phyloP scores from a whole-genome alignment of 2,113 vertebrate species.

The Chionis minor region DNA sequence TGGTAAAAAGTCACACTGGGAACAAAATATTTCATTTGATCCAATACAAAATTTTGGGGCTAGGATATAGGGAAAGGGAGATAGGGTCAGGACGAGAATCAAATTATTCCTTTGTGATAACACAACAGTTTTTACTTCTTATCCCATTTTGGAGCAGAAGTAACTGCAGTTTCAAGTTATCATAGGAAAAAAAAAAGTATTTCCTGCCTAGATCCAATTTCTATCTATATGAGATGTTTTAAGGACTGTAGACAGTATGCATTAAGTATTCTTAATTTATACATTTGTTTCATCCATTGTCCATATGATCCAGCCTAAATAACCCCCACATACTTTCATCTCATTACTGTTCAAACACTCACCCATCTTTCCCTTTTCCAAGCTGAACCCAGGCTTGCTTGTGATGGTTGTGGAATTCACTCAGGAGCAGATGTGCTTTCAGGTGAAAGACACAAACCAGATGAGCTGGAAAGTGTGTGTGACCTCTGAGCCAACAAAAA shows the following conservation, averaged over 20 bases:
- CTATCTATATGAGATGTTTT: not conserved
- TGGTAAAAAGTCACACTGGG: not conserved
- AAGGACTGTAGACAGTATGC: not conserved
- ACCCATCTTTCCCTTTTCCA: not conserved
- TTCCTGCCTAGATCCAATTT: not conserved
- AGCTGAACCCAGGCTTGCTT: not conserved
- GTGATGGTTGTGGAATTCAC: not conserved
- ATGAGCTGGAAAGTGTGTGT: not conserved
- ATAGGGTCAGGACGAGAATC: not conserved
- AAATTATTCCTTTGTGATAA: constrained; percentile 1
- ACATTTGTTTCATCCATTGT: not conserved
- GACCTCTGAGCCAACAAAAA: not conserved
- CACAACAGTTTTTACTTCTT: not conserved
- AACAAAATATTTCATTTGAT: not conserved
- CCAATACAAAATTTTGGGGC: not conserved
- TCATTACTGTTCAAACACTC: not conserved
- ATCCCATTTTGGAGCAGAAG: not conserved
- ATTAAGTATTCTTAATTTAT: not conserved
- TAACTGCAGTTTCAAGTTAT: not conserved
- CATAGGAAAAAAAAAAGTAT: not conserved
- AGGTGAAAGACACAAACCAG: not conserved
- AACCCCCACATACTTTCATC: not conserved
- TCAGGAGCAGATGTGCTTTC: not conserved
- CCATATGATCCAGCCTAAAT: not conserved
- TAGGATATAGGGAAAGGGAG: not conserved